Evolutionary conservation across 2,888 invertebrate genomes (phyloP).

Genomic region (Cancer borealis): DNA sequence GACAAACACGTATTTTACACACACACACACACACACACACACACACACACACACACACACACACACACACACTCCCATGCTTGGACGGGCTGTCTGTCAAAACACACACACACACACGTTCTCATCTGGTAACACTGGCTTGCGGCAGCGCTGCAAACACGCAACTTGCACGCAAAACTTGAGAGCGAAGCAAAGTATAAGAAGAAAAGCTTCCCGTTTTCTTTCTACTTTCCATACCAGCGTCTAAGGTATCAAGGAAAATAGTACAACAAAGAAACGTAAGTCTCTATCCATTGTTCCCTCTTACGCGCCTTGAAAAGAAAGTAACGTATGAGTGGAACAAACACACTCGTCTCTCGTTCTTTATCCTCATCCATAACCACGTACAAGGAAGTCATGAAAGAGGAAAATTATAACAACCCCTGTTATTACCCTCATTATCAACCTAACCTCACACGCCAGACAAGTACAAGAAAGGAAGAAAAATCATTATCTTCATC

Average conservation of each 20-base stretch:
- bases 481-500: neutral
- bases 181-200: neutral
- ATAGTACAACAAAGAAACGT: neutral
- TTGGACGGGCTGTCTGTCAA: neutral
- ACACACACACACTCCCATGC: neutral
- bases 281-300: neutral
- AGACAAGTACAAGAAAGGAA: neutral
- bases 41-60: constrained; percentile 12
- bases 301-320: neutral
- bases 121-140: constrained; percentile 6
- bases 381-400: neutral
- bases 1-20: neutral
- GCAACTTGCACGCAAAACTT: neutral
- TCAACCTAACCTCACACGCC: neutral
- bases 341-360: neutral
- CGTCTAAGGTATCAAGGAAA: neutral
- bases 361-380: neutral
- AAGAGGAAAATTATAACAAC: neutral
- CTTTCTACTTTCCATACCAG: neutral
- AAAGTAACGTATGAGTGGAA: neutral
- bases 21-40: neutral
- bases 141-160: neutral
- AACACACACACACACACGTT: neutral
- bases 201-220: constrained; percentile 7
- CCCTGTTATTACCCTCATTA: neutral